Evolutionary conservation across 92 coral and sea anemone species (phyloP).

Genomic region (Umimayanthus chanpuru): DNA sequence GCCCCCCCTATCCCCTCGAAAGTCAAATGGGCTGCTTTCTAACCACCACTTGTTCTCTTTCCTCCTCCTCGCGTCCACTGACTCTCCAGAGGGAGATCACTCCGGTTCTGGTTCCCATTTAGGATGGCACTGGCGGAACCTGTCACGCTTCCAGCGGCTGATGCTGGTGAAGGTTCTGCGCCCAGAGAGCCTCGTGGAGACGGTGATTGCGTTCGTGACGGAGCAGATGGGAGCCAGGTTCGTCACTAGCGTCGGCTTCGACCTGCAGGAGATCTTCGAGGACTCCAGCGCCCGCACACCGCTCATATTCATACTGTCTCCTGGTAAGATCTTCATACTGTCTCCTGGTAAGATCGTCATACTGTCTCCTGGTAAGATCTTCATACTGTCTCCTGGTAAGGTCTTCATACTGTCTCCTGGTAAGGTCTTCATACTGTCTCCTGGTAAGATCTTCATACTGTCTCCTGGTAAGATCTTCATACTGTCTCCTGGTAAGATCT

Average conservation of each 20-base stretch:
- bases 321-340: constrained; percentile 61
- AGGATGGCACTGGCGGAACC: constrained; percentile 76
- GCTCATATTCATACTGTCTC: constrained; percentile 84
- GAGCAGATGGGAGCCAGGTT: constrained; percentile 81
- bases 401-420: too few relatives aligned
- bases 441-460: too few relatives aligned
- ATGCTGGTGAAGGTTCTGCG: constrained; percentile 87
- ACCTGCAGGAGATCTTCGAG: constrained; percentile 87
- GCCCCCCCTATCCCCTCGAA: too few relatives aligned
- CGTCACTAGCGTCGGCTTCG: constrained; percentile 84
- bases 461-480: too few relatives aligned
- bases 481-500: too few relatives aligned
- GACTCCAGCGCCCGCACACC: constrained; percentile 89
- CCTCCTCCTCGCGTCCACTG: not conserved
- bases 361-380: not conserved
- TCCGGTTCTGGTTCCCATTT: constrained; percentile 37
- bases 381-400: too few relatives aligned
- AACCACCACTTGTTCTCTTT: not conserved
- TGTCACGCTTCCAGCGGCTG: constrained; percentile 81
- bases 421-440: too few relatives aligned
- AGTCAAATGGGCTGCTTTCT: too few relatives aligned
- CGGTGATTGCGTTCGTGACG: constrained; percentile 84
- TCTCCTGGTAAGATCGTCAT: too few relatives aligned
- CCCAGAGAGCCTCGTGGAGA: constrained; percentile 84
- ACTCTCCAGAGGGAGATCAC: constrained; percentile 23